Percentiles rank a stretch among this genome's conserved stretches.
Conservation (phyloP, 2,113 vertebrate species). For the Plecotus auritus region DNA sequence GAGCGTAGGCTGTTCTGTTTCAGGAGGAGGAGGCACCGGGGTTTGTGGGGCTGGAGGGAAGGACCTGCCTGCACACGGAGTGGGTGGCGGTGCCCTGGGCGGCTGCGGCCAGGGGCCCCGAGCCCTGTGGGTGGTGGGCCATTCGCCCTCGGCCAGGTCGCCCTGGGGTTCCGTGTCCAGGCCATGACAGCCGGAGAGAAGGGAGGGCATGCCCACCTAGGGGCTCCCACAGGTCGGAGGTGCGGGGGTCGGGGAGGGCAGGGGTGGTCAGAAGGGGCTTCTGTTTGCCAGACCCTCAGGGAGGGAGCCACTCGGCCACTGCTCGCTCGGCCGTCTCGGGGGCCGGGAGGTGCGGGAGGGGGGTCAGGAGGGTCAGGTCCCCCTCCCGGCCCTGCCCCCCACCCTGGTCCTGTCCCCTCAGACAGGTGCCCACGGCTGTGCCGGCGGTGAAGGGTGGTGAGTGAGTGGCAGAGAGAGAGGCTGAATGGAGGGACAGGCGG, state of each 20-base stretch:
- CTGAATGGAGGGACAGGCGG: neutral
- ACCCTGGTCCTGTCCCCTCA: neutral
- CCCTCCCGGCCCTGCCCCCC: neutral
- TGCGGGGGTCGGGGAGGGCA: neutral
- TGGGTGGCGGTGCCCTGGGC: no score
- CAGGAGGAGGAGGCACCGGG: fast-evolving
- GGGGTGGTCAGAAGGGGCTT: neutral
- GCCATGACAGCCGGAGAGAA: neutral
- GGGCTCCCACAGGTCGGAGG: neutral
- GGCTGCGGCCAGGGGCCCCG: neutral
- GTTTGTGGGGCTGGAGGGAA: neutral
- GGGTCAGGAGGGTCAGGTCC: neutral
- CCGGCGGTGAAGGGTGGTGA: fast-evolving
- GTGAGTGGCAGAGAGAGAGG: neutral
- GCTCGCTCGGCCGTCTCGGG: neutral
- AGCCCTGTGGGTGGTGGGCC: neutral
- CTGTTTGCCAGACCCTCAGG: neutral
- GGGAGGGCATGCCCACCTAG: fast-evolving
- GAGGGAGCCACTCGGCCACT: neutral
- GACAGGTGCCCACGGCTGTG: neutral
- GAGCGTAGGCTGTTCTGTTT: neutral
- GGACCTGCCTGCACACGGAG: no score
- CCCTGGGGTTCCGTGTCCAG: no score
- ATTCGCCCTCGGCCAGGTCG: fast-evolving
- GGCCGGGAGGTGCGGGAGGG: neutral